Evolutionary conservation across 2,113 vertebrate genomes (phyloP), one percentile per base, ranked within the genome.

Genomic region (Engraulis encrasicolus): DNA sequence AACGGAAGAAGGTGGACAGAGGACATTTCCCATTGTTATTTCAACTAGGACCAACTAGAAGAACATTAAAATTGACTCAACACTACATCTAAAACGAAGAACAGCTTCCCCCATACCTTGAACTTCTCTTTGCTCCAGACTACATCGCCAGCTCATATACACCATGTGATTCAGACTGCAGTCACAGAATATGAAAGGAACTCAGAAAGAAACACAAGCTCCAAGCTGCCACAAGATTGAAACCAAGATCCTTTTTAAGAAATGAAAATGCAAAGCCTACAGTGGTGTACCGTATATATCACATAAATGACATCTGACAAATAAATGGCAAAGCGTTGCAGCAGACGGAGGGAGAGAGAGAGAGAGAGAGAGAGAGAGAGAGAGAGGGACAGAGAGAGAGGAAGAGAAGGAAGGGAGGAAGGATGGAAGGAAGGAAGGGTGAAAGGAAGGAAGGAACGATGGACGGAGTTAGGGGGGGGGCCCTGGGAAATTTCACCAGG

Each of bases 181-280:
- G 89, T 88, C 90, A 91, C 91, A 86, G 88, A n/a, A 88, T 88
- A 80, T 90, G 31, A 74, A 49, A 34, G 38, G 85, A 89, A 90
- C 82, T 54, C 87, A 6, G 31, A 14, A 74, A 86, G n/a, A n/a
- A n/a, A 85, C 82, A 87, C 88, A 91, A 87, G 90, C 90, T 93
- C 94, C 93, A 90, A 91, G 92, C 84, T 86, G 52, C 18, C 83
- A 74, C 27, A 84, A 91, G 92, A 93, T 95, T 93, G 91, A 93
- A 94, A 90, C 84, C 85, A 85, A 90, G 85, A 89, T 89, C 88
- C 92, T 93, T 94, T 95, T 93, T 89, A 89, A 92, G 93, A 92
- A 94, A 94, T 95, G 88, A 93, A 94, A 89, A 81, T 6, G 38
- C 85, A 78, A 88, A 89, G 49, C 81, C 82, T 50, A 85, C 82